A percentile compares a stretch with the other conserved stretches of the same genome.
Evolutionary conservation across 2,797 vertebrate genomes (phyloP).

Genomic region (Pantherophis vulpinus): DNA sequence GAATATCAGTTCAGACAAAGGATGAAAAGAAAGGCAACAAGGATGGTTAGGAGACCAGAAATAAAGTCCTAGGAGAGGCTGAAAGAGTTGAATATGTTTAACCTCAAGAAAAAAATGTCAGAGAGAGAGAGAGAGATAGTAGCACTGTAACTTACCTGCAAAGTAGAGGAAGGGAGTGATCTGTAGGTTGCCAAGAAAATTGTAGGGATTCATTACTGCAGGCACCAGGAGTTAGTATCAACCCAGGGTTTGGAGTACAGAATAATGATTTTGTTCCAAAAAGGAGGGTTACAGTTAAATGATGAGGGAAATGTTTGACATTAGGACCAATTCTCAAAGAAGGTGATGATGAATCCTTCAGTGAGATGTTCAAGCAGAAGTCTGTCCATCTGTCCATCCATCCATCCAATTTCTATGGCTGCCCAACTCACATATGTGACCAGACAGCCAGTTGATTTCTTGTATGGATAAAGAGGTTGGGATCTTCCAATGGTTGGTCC

Average conservation of each 20-base stretch:
- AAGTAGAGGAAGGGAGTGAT: not conserved
- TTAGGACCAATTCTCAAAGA: not conserved
- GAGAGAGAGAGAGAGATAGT: not conserved
- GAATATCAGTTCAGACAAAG: not conserved
- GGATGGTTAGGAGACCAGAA: not conserved
- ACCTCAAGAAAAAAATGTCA: not conserved
- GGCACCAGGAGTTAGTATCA: not conserved
- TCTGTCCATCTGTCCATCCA: not conserved
- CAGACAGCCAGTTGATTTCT: not conserved
- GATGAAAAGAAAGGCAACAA: not conserved
- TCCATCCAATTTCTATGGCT: not conserved
- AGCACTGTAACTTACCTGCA: not conserved
- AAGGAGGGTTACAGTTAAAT: not conserved
- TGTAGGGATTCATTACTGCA: not conserved
- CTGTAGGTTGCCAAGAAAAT: not conserved
- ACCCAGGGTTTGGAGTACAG: not conserved
- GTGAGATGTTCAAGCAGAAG: not conserved
- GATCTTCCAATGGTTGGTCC: not conserved
- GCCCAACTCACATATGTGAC: not conserved
- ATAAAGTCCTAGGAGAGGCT: not conserved
- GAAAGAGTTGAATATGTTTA: not conserved
- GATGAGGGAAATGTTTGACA: not conserved
- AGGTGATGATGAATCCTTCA: not conserved
- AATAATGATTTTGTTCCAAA: not conserved
- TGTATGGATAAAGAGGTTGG: not conserved